Conservation (phyloP, 2,113 vertebrate species). For the Capreolus pygargus region DNA sequence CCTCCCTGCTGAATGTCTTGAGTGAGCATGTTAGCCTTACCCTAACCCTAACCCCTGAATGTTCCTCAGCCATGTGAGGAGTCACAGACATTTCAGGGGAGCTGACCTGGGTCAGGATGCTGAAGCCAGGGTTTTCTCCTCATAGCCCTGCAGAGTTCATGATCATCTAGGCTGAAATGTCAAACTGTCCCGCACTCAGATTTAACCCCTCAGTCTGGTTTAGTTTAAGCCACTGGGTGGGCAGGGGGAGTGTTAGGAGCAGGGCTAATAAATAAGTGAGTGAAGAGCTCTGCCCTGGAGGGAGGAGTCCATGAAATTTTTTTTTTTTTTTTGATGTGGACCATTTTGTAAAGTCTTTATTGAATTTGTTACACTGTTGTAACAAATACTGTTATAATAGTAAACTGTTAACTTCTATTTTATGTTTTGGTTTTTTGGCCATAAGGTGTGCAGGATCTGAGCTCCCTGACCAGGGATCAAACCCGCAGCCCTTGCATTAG, state of each 20-base stretch:
- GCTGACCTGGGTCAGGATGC: not conserved
- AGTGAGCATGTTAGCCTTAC: not conserved
- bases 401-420: not conserved
- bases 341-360: not conserved
- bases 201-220: not conserved
- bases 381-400: not conserved
- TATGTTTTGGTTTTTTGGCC: not conserved
- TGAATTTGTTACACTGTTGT: not conserved
- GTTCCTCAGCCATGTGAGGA: too few species aligned
- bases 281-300: not conserved
- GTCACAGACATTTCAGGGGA: not conserved
- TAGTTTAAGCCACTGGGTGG: not conserved
- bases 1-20: not conserved
- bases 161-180: rapidly evolving
- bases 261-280: too few species aligned
- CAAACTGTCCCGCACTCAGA: not conserved
- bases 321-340: not conserved
- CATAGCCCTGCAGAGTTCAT: rapidly evolving
- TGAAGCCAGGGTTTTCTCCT: not conserved
- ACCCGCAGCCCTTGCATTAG: not conserved
- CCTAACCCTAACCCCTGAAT: not conserved
- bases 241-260: not conserved
- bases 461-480: not conserved
- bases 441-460: not conserved
- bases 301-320: not conserved